Base-by-base conservation (phyloP, 92 coral and sea anemone species). In the Epizoanthus scotinus region DNA sequence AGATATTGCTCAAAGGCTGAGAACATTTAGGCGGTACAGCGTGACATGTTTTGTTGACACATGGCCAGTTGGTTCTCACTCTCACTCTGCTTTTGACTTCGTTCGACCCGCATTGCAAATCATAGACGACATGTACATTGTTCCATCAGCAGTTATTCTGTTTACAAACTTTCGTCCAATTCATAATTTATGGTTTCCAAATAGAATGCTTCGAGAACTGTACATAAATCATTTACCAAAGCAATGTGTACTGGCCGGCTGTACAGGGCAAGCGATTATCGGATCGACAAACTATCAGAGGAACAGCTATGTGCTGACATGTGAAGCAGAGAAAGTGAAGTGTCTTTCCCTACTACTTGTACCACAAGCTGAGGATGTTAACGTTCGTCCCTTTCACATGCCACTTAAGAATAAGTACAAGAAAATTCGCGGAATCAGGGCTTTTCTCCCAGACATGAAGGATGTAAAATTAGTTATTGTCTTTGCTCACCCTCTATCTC, bases 321-420 rank as follows among this genome's bases (percentile, higher is more conserved):
- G 42, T 47, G 71, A 78, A 73, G 24, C 57, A 5, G 86, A 78
- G 65, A 69, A 53, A 8, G 63, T 71, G 0, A 73, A 66, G 63
- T 73, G 84, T 19, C 60, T 90, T 34, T 84, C 87, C 28, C 67
- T 90, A 38, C 67, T 90, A 66, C 84, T 90, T 77, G 67, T 92
- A 25, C 97, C 97, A 24, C 90, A 90, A 40, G 78, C 79, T 24
- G 82, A 36, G 10, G 88, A 87, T 27, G 85, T 90, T 25, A 77
- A 74, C 21, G 82, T 77, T 42, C 56, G 84, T 21, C 82, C 84
- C 34, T 92, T 92, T 47, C 73, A 90, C 61, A 65, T 92, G 12
- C 97, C 97, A 27, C 87, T 92, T 15, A 93, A 93, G 36, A 88
- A 92, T 60, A 92, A 90, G 78, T 92, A 92, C 59, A 90, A 92